Evolutionary conservation across 2,888 invertebrate genomes (phyloP).

Genomic region (Habroteleia sp.): DNA sequence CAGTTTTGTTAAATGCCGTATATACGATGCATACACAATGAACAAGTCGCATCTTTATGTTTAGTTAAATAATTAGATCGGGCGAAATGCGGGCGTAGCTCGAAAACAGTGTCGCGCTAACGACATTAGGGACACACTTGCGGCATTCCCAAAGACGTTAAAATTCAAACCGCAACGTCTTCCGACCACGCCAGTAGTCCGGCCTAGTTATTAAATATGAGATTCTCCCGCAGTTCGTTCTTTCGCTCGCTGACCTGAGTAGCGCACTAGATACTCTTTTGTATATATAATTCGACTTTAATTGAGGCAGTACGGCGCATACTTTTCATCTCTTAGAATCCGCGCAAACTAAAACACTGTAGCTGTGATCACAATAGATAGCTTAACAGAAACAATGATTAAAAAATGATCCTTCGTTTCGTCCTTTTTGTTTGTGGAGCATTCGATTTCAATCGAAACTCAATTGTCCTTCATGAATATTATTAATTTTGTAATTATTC

Average conservation of each 20-base stretch:
- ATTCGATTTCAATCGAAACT: too few species aligned
- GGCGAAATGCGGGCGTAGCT: constrained; percentile 7
- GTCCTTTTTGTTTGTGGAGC: too few species aligned
- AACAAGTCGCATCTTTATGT: constrained; percentile 17
- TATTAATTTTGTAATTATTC: too few species aligned
- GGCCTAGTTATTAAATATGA: constrained; percentile 76
- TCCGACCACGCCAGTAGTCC: constrained; percentile 70
- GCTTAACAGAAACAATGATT: too few species aligned
- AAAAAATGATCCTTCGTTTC: too few species aligned
- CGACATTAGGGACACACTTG: constrained; percentile 25
- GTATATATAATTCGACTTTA: constrained; percentile 76
- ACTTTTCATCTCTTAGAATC: too few species aligned
- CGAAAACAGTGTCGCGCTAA: constrained; percentile 25
- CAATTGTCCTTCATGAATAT: too few species aligned
- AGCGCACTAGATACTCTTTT: constrained; percentile 69
- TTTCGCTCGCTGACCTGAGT: constrained; percentile 26
- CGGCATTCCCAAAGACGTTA: constrained; percentile 63
- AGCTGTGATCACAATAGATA: too few species aligned
- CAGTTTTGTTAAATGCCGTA: constrained; percentile 8
- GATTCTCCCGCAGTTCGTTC: constrained; percentile 16
- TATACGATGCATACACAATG: constrained; percentile 19
- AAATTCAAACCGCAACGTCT: constrained; percentile 73
- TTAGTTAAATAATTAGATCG: constrained; percentile 33
- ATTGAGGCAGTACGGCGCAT: too few species aligned
- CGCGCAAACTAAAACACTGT: too few species aligned